These are phyloP conservation scores for Bos taurus DNA, from an alignment of 2,113 vertebrate species.

Conservation along the genomic window DNA sequence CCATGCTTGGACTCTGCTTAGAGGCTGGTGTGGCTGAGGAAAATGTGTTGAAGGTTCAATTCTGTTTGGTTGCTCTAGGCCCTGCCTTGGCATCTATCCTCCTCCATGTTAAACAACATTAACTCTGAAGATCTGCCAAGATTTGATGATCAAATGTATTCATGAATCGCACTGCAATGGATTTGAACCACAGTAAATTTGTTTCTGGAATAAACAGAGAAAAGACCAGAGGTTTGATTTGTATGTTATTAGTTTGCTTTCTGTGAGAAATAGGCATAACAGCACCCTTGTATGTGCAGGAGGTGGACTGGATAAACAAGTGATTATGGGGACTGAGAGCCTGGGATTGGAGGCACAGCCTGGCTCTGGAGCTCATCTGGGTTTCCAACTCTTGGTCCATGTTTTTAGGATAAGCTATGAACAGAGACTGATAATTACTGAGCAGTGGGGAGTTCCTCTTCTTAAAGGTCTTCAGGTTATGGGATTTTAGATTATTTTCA, in stretches of 20 bases:
- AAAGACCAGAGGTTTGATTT: background rate
- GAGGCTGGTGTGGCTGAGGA: background rate
- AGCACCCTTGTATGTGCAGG: background rate
- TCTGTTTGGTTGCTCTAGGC: background rate
- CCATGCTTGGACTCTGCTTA: background rate
- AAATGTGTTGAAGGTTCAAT: background rate
- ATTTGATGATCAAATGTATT: background rate
- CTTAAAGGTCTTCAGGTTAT: background rate
- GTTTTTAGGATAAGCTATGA: background rate
- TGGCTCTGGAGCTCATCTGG: background rate
- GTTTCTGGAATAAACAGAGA: background rate
- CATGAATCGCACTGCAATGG: background rate
- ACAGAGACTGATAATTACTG: background rate
- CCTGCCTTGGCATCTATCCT: background rate
- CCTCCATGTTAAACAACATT: background rate
- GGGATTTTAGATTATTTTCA: background rate
- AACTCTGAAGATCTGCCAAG: background rate
- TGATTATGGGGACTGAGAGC: background rate
- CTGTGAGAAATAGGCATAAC: background rate
- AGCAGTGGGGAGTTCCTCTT: background rate
- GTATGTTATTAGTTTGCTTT: background rate
- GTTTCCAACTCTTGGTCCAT: background rate
- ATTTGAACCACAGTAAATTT: background rate
- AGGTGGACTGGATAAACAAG: background rate
- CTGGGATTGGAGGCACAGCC: background rate